A percentile compares a stretch with the other conserved stretches of the same genome.
These are phyloP conservation scores for Cephalophus harveyi DNA, from an alignment of 2,113 vertebrate species.

Conservation along the genomic window DNA sequence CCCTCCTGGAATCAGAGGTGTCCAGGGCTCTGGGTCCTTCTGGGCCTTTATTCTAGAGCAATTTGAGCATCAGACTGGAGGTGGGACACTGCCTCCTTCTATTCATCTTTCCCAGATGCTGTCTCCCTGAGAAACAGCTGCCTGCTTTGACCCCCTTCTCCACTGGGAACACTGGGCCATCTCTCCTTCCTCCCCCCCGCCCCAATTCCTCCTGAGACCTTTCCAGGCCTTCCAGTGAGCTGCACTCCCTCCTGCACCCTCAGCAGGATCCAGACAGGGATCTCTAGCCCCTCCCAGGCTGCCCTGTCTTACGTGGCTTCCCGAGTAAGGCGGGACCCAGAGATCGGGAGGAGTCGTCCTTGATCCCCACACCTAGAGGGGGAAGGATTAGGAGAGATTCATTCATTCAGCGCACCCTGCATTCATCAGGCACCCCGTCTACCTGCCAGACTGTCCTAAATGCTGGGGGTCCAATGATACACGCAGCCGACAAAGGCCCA, in stretches of 20 bases:
- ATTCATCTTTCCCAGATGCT: not conserved
- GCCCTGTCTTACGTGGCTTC: not conserved
- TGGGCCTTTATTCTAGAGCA: not conserved
- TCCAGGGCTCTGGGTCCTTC: not conserved
- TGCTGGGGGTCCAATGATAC: too few relatives aligned
- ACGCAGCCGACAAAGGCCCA: not conserved
- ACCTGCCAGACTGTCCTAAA: not conserved
- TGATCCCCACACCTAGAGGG: not conserved
- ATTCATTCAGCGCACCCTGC: not conserved
- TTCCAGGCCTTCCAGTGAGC: not conserved
- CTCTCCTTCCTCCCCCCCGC: not conserved
- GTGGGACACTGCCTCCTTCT: not conserved
- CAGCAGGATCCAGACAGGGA: not conserved
- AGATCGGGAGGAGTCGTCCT: not conserved
- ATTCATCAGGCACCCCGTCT: not conserved
- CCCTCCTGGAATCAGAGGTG: not conserved
- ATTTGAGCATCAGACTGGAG: not conserved
- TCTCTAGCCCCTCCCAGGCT: not conserved
- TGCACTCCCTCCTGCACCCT: not conserved
- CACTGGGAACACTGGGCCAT: not conserved
- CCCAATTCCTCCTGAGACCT: not conserved
- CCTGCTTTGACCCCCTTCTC: not conserved
- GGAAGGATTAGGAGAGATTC: not conserved
- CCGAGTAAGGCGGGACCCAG: not conserved
- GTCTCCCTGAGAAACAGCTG: not conserved